phyloP scores from a whole-genome alignment of 2,888 invertebrate species.

The Scaptomyza parva region DNA sequence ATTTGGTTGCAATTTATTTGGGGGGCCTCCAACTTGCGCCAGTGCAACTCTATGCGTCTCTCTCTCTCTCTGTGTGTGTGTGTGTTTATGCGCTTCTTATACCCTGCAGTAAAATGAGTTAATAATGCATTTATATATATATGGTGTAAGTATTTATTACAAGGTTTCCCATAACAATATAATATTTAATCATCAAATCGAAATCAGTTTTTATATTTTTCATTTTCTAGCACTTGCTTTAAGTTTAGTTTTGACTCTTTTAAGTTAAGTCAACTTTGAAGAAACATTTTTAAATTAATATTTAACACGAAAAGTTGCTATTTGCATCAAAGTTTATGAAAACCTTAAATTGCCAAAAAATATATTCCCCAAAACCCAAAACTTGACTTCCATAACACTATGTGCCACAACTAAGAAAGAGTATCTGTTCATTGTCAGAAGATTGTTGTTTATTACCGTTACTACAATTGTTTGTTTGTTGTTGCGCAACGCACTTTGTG shows the following conservation, averaged over 20 bases:
- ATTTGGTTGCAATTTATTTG: slow-evolving; percentile 78
- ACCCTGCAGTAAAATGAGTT: slow-evolving; percentile 14
- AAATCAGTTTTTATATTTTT: too few species aligned
- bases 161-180: too few species aligned
- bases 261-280: too few species aligned
- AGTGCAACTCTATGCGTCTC: slow-evolving; percentile 24
- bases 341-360: too few species aligned
- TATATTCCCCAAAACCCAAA: not conserved
- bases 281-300: too few species aligned
- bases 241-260: too few species aligned
- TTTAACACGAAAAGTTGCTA: too few species aligned
- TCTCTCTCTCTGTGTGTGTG: slow-evolving; percentile 11
- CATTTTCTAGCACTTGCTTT: too few species aligned
- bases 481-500: slow-evolving; percentile 75
- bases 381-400: too few species aligned
- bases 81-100: slow-evolving; percentile 11
- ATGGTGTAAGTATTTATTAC: not conserved
- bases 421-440: slow-evolving; percentile 21
- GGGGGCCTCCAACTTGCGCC: slow-evolving; percentile 47
- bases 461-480: slow-evolving; percentile 13
- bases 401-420: not conserved
- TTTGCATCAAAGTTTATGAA: too few species aligned
- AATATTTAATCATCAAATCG: too few species aligned
- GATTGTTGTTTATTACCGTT: not conserved
- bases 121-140: not conserved